These are phyloP conservation scores for Branchipolynoe longqiensis DNA, from an alignment of 2,888 invertebrate genomes.

Conservation along the genomic window DNA sequence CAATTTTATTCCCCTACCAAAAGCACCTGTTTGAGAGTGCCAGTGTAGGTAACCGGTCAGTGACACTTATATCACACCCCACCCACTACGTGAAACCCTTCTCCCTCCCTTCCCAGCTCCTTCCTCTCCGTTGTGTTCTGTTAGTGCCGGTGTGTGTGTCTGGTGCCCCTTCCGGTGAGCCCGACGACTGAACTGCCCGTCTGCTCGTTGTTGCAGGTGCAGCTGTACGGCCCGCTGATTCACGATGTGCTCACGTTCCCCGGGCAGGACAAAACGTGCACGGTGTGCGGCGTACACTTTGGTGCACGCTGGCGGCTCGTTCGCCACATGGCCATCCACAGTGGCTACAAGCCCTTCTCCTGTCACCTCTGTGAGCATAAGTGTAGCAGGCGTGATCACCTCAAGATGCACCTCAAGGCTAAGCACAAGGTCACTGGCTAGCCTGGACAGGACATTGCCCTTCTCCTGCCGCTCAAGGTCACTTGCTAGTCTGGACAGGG, in stretches of 20 bases:
- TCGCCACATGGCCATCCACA: slow-evolving; percentile 48
- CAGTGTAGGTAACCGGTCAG: too few species aligned
- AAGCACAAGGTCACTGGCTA: neutral
- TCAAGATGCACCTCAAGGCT: slow-evolving; percentile 33
- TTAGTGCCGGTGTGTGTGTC: too few species aligned
- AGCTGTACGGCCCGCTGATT: slow-evolving; percentile 21
- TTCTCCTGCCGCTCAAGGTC: too few species aligned
- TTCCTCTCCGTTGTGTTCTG: neutral
- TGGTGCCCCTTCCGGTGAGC: neutral
- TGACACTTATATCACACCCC: too few species aligned
- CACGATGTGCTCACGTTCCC: slow-evolving; percentile 29
- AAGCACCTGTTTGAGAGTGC: too few species aligned
- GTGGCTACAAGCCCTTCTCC: slow-evolving; percentile 46
- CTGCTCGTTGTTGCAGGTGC: slow-evolving; percentile 33
- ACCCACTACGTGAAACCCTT: too few species aligned
- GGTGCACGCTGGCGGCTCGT: slow-evolving; percentile 11
- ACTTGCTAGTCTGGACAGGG: too few species aligned
- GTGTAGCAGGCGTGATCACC: slow-evolving; percentile 21
- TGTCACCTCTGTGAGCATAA: slow-evolving; percentile 45
- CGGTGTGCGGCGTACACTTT: slow-evolving; percentile 41
- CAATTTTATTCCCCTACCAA: too few species aligned
- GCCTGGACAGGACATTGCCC: too few species aligned
- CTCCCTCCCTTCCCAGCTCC: too few species aligned
- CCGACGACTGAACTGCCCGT: neutral
- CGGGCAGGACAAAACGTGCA: neutral